Base-by-base conservation (phyloP, 2,797 vertebrate species). In the Trematomus bernacchii region DNA sequence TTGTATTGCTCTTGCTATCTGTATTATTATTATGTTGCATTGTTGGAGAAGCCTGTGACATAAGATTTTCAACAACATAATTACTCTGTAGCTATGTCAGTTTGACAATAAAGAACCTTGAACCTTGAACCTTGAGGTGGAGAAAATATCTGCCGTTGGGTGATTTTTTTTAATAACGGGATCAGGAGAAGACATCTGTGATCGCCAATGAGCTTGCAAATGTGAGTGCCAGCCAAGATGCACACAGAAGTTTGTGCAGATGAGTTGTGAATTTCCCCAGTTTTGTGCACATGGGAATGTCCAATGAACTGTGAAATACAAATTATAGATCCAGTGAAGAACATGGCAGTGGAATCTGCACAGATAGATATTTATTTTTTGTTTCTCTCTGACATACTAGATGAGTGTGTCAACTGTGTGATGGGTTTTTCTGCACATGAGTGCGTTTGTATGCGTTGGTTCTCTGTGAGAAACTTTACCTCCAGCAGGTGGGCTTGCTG, bases 401-500 rank as follows among this genome's bases (percentile, higher is more conserved):
- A 10, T 33, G 4, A 11, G 13, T 33, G 33, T 72, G 23, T 53
- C 12, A 18, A 6, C 43, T 23, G 8, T 54, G 30, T 47, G 44
- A n/a, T n/a, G 5, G 14, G 16, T 54, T 27, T 48, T 2, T 62
- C 40, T 66, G 66, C 50, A 59, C 54, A 37, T 12, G 30, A 50
- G 9, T n/a, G 37, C 27, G 33, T 42, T 57, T 70, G 43, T 47
- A 16, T 71, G 30, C 65, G 30, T 44, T 30, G 18, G 15, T 79
- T 50, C 44, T 79, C 53, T 79, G 57, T 43, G 76, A 77, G 79
- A 76, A 74, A 13, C 61, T 13, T 27, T 61, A 70, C 76, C 71
- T 73, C 64, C 73, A 84, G 87, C 88, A 91, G 87, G 88, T 84
- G 87, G 70, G 66, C 70, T 58, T 47, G 74, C 74, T 80, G 71